These are phyloP conservation scores for Hoplodrina ambigua DNA, from an alignment of 2,888 invertebrate genomes.

Conservation along the genomic window DNA sequence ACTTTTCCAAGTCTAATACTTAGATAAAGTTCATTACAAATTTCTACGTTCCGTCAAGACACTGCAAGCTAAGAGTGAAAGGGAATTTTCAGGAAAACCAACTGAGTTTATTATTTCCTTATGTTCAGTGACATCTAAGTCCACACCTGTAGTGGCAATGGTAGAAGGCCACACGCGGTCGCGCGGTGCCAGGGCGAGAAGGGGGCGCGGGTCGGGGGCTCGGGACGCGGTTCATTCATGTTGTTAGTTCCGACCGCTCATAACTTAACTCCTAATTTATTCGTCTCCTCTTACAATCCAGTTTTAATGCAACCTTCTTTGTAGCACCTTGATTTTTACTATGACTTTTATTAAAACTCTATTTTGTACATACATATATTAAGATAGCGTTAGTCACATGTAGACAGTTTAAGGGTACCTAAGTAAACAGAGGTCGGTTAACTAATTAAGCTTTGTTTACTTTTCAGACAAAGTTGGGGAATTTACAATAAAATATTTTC, in stretches of 20 bases:
- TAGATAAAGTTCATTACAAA: not conserved
- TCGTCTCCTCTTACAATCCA: constrained; percentile 82
- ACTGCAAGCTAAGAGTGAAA: not conserved
- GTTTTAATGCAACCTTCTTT: constrained; percentile 79
- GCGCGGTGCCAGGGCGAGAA: constrained; percentile 63
- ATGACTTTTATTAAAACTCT: constrained; percentile 58
- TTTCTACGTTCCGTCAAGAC: too few relatives aligned
- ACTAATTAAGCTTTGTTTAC: constrained; percentile 10
- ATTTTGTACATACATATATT: constrained; percentile 39
- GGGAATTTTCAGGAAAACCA: not conserved
- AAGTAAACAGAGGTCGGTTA: not conserved
- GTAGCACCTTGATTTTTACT: constrained; percentile 81
- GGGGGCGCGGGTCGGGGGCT: constrained; percentile 69
- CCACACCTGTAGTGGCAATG: constrained; percentile 79
- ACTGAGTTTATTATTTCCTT: constrained; percentile 14
- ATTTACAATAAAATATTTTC: constrained; percentile 2
- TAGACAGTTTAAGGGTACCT: constrained; percentile 2
- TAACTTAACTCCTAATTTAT: constrained; percentile 90
- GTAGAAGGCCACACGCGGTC: constrained; percentile 87
- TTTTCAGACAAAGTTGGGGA: not conserved
- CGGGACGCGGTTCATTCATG: constrained; percentile 88
- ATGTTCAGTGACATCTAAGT: constrained; percentile 63
- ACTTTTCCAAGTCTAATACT: not conserved
- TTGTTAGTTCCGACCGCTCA: constrained; percentile 89
- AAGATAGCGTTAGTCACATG: constrained; percentile 11